Evolutionary conservation across 2,888 invertebrate species (phyloP).

Genomic region (Drosophila neonasuta): DNA sequence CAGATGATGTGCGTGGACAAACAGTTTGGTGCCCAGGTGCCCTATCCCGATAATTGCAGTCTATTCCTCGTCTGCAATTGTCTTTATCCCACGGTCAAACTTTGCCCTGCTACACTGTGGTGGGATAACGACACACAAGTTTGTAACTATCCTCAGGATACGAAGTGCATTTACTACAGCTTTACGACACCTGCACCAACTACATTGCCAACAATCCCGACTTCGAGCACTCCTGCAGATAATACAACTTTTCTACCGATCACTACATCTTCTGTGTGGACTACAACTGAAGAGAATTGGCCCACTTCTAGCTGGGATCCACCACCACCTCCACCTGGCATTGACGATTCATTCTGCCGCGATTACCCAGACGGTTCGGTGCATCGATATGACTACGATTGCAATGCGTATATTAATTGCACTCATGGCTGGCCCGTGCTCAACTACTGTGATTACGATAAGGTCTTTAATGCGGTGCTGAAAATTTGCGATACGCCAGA

Average conservation of each 20-base stretch:
- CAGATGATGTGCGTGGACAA: conserved; percentile 54
- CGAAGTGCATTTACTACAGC: conserved; percentile 47
- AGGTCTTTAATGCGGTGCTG: conserved; percentile 59
- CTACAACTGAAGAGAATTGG: conserved; percentile 6
- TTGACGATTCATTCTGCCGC: conserved; percentile 47
- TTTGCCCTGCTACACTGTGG: conserved; percentile 54
- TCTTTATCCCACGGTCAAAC: conserved; percentile 63
- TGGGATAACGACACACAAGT: conserved; percentile 58
- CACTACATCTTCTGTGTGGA: not conserved
- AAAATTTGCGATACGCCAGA: conserved; percentile 73
- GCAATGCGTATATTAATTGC: conserved; percentile 72
- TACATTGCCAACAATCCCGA: not conserved
- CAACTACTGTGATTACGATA: conserved; percentile 58
- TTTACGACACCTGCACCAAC: conserved; percentile 25
- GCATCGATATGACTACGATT: conserved; percentile 65
- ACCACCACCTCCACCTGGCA: conserved; percentile 44
- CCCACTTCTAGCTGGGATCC: conserved; percentile 48
- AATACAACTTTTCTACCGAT: conserved; percentile 11
- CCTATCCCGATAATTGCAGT: conserved; percentile 73
- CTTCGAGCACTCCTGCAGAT: not conserved
- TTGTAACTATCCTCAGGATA: conserved; percentile 66
- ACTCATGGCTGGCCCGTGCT: conserved; percentile 60
- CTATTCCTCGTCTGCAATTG: conserved; percentile 72
- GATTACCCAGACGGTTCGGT: conserved; percentile 32
- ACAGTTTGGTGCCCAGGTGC: conserved; percentile 54